A percentile compares a stretch with the other conserved stretches of the same genome.
Conservation (phyloP, 2,113 vertebrate species). For the Astur gentilis region DNA sequence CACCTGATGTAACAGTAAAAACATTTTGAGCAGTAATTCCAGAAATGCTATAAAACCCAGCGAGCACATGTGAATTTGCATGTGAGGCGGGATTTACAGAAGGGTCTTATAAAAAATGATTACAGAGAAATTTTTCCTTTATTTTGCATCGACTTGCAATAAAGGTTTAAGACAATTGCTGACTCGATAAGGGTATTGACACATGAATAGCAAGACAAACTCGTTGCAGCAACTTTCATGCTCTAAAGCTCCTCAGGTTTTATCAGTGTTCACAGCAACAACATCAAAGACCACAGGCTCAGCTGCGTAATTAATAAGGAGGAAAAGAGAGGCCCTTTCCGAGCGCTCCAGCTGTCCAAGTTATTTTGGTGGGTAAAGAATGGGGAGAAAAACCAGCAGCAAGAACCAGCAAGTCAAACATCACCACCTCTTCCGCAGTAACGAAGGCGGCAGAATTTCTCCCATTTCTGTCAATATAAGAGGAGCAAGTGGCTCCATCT, state of each 20-base stretch:
- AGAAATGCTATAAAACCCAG: neutral
- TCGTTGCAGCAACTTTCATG: neutral
- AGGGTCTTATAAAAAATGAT: neutral
- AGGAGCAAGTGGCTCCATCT: neutral
- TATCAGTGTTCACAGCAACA: slow-evolving; percentile 17
- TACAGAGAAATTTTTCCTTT: neutral
- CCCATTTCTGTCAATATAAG: neutral
- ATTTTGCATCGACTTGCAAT: neutral
- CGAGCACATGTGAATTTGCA: neutral
- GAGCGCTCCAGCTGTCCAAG: neutral
- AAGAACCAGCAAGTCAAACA: neutral
- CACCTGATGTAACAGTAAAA: neutral
- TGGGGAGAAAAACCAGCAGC: neutral
- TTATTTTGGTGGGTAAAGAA: neutral
- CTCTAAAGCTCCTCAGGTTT: slow-evolving; percentile 27
- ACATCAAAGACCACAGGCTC: neutral
- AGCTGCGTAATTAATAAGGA: neutral
- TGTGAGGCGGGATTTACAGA: accelerated
- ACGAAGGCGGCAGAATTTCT: neutral
- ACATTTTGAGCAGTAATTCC: neutral
- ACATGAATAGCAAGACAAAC: neutral
- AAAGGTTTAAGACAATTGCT: neutral
- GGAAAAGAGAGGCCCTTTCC: neutral
- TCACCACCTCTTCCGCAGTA: neutral
- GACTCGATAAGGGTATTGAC: neutral